Conservation (phyloP, 2,888 invertebrate genomes). For the Thecophora atra region DNA sequence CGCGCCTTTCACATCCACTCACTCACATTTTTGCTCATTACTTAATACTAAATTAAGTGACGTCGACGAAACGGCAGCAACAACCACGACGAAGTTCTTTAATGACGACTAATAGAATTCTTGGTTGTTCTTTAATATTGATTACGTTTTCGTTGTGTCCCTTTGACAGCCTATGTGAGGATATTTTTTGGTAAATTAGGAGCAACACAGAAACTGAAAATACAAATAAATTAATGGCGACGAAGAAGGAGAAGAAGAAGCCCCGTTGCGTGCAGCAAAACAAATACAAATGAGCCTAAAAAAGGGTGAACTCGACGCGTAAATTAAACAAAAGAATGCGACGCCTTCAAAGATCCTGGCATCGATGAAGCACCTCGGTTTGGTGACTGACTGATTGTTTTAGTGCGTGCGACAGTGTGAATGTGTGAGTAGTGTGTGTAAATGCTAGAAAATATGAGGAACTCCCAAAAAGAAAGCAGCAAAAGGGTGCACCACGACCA, state of each 20-base stretch:
- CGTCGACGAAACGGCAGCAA: not conserved
- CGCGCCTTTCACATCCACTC: not conserved
- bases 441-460: not conserved
- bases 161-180: not conserved
- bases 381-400: too few relatives aligned
- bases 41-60: too few relatives aligned
- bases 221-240: not conserved
- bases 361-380: not conserved
- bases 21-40: not conserved
- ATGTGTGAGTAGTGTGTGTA: not conserved
- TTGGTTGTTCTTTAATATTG: not conserved
- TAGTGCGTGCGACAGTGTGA: too few relatives aligned
- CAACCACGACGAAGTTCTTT: not conserved
- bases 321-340: slow-evolving; percentile 14
- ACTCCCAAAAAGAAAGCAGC: not conserved
- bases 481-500: slow-evolving; percentile 12
- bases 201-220: slow-evolving; percentile 8
- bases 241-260: not conserved
- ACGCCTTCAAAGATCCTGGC: slow-evolving; percentile 6
- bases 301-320: slow-evolving; percentile 1
- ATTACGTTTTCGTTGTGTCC: not conserved
- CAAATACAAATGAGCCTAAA: not conserved
- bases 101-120: slow-evolving; percentile 27
- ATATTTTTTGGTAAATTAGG: slow-evolving; percentile 13
- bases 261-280: slow-evolving; percentile 14